Evolutionary conservation across 2,113 vertebrate species (phyloP), one percentile per base, ranked within the genome.

Genomic region (Asarcornis scutulata): DNA sequence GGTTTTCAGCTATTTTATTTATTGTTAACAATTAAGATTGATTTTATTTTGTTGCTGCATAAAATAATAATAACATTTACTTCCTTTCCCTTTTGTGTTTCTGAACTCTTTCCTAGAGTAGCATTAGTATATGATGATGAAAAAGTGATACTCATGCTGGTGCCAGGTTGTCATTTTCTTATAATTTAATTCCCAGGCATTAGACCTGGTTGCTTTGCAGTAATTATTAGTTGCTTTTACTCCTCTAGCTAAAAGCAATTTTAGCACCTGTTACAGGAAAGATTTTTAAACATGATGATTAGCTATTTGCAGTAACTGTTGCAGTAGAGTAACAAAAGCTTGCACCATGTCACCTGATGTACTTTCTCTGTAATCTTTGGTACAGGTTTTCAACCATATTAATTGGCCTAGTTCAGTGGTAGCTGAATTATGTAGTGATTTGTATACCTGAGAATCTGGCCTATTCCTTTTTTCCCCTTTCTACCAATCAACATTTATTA

Each of bases 191-290:
- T 63, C 56, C 36, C 36, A 73, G 25, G 8, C 53, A 71, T 13
- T 73, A 60, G 77, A 71, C 25, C 18, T 66, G 14, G 21, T 66
- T 85, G 58, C 36, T 93, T 91, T 93, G 84, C 55, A 75, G 34
- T 89, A 93, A 91, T 93, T 93, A 67, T 66, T 75, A 55, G 55
- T 86, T 94, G 40, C 67, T 85, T 67, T 89, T 95, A 46, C 67
- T 91, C 59, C 60, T 93, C 75, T 32, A 74, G 59, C 18, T 77
- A 88, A 88, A 75, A 72, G 31, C 40, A 60, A 36, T 87, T 85
- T 91, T 66, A 76, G 34, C 83, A 50, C 32, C 23, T 4, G 12
- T 79, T 83, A 69, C 7, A n/a, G 68, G 36, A 73, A 76, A 67
- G 59, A 27, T 77, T 83, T 95, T 80, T 80, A 53, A 94, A 78